Base-by-base conservation (phyloP, 2,113 vertebrate genomes). In the Varanus komodoensis region DNA sequence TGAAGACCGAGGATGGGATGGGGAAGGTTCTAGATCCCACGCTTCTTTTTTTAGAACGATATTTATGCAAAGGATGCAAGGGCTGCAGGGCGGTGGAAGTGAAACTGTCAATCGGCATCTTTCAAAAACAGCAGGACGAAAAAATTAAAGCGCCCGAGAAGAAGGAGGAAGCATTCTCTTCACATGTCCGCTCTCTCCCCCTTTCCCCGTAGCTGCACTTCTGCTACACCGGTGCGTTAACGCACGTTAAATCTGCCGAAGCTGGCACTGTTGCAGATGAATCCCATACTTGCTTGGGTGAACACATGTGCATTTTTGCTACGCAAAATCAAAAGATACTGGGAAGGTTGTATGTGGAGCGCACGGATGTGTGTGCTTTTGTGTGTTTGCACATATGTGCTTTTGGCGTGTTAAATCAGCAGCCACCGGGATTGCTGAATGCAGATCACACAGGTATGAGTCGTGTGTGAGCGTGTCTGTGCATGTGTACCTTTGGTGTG, bases 261-360 rank as follows among this genome's bases (percentile, higher is more conserved):
- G 23, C 75, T 78, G 75, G 3, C 34, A 75, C 29, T 34, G 73
- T 17, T 15, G 34, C 15, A 14, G 14, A 34, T 1, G 14, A 14
- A 5, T 19, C 1, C 15, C 73, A 34, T 15, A n/a, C 7, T 71
- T n/a, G 61, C 83, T 73, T 71, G 54, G 71, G 67, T 2, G 67
- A 38, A 19, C 14, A 82, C 90, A 64, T 54, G 54, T 54, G 54
- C 11, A 54, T 54, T 12, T 54, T 7, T 54, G 54, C 54, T 91
- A 87, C 90, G 92, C 92, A 87, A 44, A 75, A 50, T 9, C 0
- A 52, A 83, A 84, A 54, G 50, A 85, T 87, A 85, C 86, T 19
- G 61, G 61, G 91, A 83, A 54, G 23, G 87, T 78, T 89, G 89
- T 73, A 84, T 11, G 11, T 64, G 89, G 54, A 48, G 0, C 9